phyloP scores from a whole-genome alignment of 92 coral and sea anemone species.

The Siderastrea radians region DNA sequence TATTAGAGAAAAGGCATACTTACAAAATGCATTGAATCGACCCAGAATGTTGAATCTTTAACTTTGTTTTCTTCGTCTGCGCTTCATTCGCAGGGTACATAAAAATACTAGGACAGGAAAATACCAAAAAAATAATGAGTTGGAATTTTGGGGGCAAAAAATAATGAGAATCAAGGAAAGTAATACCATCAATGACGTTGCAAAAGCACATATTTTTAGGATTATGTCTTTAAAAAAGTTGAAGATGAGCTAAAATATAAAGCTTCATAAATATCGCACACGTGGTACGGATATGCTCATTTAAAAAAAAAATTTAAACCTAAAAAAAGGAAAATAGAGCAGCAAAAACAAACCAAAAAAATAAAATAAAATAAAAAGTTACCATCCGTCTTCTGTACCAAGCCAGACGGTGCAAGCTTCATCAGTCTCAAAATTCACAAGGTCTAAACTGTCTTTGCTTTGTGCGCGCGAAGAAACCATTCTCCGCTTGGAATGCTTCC shows the following conservation, averaged over 20 bases:
- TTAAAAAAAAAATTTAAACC: too few species aligned
- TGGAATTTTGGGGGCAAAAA: not conserved
- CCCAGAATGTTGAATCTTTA: slow-evolving; percentile 87
- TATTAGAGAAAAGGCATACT: slow-evolving; percentile 52
- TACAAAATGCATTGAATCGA: slow-evolving; percentile 94
- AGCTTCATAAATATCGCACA: too few species aligned
- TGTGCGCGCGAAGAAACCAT: slow-evolving; percentile 67
- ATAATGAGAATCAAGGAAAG: not conserved
- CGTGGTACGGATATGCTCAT: too few species aligned
- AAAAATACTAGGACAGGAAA: slow-evolving; percentile 72
- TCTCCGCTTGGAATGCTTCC: slow-evolving; percentile 82
- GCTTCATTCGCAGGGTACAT: slow-evolving; percentile 88
- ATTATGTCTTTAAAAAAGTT: too few species aligned
- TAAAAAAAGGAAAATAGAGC: not conserved
- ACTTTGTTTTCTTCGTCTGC: slow-evolving; percentile 87
- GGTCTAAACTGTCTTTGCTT: slow-evolving; percentile 83
- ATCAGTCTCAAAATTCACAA: slow-evolving; percentile 81
- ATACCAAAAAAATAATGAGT: not conserved
- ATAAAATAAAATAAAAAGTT: slow-evolving; percentile 12
- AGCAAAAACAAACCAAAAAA: not conserved
- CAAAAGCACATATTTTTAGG: too few species aligned
- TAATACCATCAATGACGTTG: too few species aligned
- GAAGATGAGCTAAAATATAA: too few species aligned
- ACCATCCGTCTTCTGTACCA: slow-evolving; percentile 99
- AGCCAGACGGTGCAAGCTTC: slow-evolving; percentile 95